phyloP scores from a whole-genome alignment of 23 tunicate species.

The Trididemnum clinides region DNA sequence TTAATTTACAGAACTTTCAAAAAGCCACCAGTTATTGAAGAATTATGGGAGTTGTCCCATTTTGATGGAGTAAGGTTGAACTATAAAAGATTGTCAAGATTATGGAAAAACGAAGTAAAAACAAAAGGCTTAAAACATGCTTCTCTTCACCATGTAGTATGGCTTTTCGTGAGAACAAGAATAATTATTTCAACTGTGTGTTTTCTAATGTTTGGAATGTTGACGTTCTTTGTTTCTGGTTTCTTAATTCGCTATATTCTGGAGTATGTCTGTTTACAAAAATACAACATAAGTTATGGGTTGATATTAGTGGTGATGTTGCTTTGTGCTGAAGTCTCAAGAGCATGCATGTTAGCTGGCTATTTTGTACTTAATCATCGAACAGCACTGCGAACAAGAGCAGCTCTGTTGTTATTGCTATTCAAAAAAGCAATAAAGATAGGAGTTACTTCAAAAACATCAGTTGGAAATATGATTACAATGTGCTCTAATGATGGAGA shows the following conservation, averaged over 20 bases:
- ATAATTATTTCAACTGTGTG: constrained; percentile 33
- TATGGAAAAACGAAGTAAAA: constrained; percentile 67
- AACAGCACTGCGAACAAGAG: constrained; percentile 51
- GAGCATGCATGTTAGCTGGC: constrained; percentile 41
- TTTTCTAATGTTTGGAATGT: constrained; percentile 16
- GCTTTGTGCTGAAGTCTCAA: constrained; percentile 28
- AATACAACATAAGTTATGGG: constrained; percentile 12
- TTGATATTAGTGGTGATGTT: constrained; percentile 25
- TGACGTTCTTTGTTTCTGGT: constrained; percentile 48
- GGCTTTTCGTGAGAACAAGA: constrained; percentile 62
- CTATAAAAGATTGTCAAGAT: constrained; percentile 40
- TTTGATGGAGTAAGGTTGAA: constrained; percentile 55
- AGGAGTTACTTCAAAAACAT: not conserved
- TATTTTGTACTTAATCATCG: constrained; percentile 60
- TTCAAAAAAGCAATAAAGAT: constrained; percentile 67
- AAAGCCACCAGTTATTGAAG: constrained; percentile 46
- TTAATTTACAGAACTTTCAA: constrained; percentile 55
- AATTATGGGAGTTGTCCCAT: constrained; percentile 61
- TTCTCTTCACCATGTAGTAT: constrained; percentile 45
- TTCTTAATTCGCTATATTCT: constrained; percentile 48
- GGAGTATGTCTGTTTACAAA: constrained; percentile 30
- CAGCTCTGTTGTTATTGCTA: constrained; percentile 49
- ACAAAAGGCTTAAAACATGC: constrained; percentile 51
- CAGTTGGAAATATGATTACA: constrained; percentile 83
- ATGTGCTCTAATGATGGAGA: constrained; percentile 92